These are phyloP conservation scores for Dunckerocampus dactyliophorus DNA, from an alignment of 2,113 vertebrate species.

Conservation along the genomic window DNA sequence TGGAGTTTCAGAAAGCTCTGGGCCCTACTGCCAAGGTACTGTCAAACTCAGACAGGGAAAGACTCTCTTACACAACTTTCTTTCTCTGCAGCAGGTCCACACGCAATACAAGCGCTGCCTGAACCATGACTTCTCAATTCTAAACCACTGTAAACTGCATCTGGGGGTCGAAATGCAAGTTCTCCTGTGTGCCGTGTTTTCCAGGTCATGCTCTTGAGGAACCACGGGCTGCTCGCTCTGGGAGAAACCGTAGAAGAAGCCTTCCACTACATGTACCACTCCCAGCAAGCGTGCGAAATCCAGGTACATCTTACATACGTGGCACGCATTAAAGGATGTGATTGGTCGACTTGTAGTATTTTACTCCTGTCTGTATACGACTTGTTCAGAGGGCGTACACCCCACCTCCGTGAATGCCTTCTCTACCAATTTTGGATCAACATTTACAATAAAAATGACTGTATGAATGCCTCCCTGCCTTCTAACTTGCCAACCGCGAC, in stretches of 20 bases:
- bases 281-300: constrained; percentile 89
- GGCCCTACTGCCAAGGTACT: constrained; percentile 92
- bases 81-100: not conserved
- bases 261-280: constrained; percentile 89
- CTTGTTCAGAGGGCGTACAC: no score
- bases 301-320: constrained; percentile 74
- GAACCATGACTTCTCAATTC: not conserved
- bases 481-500: no score
- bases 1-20: constrained; percentile 92
- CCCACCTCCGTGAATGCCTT: no score
- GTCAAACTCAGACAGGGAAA: constrained; percentile 47
- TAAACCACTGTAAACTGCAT: not conserved
- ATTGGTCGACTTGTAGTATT: no score
- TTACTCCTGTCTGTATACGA: no score
- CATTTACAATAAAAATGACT: no score
- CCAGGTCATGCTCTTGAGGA: constrained; percentile 90
- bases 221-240: constrained; percentile 89
- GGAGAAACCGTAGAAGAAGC: constrained; percentile 93
- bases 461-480: no score
- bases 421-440: no score
- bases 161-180: not conserved
- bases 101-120: not conserved
- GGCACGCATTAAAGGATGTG: no score
- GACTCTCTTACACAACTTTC: constrained; percentile 23
- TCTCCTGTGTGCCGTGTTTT: constrained; percentile 15